Conservation (phyloP, 2,797 vertebrate species). For the Coregonus ussuriensis region DNA sequence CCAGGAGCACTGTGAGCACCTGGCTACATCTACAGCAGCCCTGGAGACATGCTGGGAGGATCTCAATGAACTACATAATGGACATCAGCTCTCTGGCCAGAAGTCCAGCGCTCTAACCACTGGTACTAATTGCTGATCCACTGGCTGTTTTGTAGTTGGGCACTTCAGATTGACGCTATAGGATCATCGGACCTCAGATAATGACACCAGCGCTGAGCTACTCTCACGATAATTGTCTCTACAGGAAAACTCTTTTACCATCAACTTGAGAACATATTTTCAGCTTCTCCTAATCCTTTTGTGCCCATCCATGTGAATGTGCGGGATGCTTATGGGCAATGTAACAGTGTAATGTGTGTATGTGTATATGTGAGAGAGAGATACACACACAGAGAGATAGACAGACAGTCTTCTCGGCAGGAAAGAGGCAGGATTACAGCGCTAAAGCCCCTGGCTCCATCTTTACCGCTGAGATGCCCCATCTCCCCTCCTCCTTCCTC, state of each 20-base stretch:
- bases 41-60: not conserved
- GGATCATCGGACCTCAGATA: conserved; percentile 16
- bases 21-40: not conserved
- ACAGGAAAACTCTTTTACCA: conserved; percentile 11
- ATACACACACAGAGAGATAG: conserved; percentile 17
- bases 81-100: not conserved
- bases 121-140: conserved; percentile 22
- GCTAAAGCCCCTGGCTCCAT: conserved; percentile 58
- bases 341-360: conserved; percentile 24
- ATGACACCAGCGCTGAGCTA: conserved; percentile 27
- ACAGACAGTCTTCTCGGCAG: conserved; percentile 34
- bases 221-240: not conserved
- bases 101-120: conserved; percentile 9
- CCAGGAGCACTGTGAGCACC: not conserved
- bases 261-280: conserved; percentile 29
- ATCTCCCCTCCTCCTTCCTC: conserved; percentile 50
- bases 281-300: conserved; percentile 28
- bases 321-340: conserved; percentile 33
- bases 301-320: conserved; percentile 41
- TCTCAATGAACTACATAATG: not conserved
- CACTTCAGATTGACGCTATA: conserved; percentile 19
- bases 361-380: not conserved
- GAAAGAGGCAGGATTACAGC: conserved; percentile 59
- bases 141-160: conserved; percentile 3
- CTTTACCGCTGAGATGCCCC: conserved; percentile 58